phyloP scores from a whole-genome alignment of 1,140 invertebrate species.

The Psilanteris sp. region DNA sequence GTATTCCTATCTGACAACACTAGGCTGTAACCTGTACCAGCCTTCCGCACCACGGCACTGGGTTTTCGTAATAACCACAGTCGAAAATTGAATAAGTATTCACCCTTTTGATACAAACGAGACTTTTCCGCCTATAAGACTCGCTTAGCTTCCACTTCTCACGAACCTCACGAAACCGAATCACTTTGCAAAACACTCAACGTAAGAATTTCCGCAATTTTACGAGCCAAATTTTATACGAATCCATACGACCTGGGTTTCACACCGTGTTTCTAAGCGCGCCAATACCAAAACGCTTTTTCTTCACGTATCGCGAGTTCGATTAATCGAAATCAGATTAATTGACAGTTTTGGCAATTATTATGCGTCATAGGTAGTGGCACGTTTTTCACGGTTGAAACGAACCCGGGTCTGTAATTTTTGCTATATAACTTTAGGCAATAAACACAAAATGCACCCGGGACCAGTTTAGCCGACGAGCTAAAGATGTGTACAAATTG shows the following conservation, averaged over 20 bases:
- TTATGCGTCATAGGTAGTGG: constrained; percentile 2
- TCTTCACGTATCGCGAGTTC: constrained; percentile 10
- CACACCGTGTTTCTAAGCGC: constrained; percentile 2
- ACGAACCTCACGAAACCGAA: constrained; percentile 24
- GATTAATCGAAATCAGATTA: constrained; percentile 29
- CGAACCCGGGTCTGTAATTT: not conserved
- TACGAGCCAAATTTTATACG: constrained; percentile 16
- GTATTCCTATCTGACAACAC: too few species aligned
- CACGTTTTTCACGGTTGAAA: not conserved
- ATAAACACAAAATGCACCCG: constrained; percentile 20
- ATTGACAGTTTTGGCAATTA: constrained; percentile 18
- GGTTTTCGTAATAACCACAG: constrained; percentile 26
- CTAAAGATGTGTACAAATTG: constrained; percentile 28
- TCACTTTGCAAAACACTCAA: not conserved
- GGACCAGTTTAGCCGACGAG: constrained; percentile 24
- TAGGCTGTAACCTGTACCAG: constrained; percentile 13
- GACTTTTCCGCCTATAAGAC: constrained; percentile 31
- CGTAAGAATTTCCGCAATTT: constrained; percentile 4
- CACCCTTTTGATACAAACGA: constrained; percentile 39
- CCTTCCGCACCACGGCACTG: constrained; percentile 22
- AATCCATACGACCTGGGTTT: not conserved
- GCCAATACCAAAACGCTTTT: not conserved
- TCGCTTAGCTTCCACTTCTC: not conserved
- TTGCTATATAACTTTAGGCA: constrained; percentile 18
- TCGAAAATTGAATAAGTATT: constrained; percentile 31